phyloP scores from a whole-genome alignment of 1,140 invertebrate species.

The Trinorchestia longiramus region DNA sequence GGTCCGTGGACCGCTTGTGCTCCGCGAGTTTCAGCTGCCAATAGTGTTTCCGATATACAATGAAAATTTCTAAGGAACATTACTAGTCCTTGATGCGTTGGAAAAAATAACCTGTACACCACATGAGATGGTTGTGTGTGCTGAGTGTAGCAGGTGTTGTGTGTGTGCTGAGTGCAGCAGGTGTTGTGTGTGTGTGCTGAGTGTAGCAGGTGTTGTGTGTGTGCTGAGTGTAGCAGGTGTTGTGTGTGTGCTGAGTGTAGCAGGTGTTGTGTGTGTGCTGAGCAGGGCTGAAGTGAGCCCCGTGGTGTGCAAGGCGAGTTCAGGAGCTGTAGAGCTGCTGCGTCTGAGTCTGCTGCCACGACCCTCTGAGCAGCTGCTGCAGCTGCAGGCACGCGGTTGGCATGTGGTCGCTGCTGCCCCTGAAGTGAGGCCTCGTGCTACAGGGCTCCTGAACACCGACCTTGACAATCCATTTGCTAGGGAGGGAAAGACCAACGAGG shows the following conservation, averaged over 20 bases:
- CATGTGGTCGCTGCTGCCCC: neutral
- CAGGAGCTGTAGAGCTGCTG: neutral
- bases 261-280: neutral
- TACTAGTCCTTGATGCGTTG: no score
- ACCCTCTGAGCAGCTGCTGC: neutral
- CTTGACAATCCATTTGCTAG: neutral
- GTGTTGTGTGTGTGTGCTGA: no score
- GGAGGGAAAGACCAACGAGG: neutral
- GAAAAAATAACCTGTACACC: no score
- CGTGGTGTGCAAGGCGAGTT: slow-evolving; percentile 37
- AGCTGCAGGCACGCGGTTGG: neutral
- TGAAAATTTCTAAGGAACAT: no score
- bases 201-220: no score
- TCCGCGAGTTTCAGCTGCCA: no score
- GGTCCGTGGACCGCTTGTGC: no score
- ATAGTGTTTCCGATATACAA: no score
- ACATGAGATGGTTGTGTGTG: no score
- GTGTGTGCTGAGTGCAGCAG: no score
- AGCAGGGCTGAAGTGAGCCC: neutral
- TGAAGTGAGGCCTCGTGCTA: neutral
- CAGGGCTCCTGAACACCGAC: neutral
- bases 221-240: neutral
- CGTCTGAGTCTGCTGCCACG: slow-evolving; percentile 16
- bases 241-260: neutral
- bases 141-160: no score